phyloP scores from a whole-genome alignment of 2,888 invertebrate genomes.

The Ptilodon capucinus region DNA sequence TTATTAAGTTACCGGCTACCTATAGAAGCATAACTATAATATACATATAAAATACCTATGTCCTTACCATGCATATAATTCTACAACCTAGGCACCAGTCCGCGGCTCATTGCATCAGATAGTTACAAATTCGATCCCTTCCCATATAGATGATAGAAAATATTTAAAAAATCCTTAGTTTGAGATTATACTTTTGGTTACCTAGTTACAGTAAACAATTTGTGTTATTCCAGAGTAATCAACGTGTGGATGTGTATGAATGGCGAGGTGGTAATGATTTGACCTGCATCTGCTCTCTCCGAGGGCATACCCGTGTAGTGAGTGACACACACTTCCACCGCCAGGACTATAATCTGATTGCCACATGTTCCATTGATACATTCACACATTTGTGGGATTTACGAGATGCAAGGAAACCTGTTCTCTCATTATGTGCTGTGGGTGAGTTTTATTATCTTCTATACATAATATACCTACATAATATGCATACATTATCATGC shows the following conservation, averaged over 20 bases:
- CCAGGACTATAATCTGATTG: slow-evolving; percentile 77
- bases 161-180: not conserved
- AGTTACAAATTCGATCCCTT: no score
- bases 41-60: no score
- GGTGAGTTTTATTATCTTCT: slow-evolving; percentile 79
- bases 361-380: slow-evolving; percentile 96
- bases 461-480: no score
- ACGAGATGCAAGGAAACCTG: slow-evolving; percentile 91
- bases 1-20: no score
- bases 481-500: no score
- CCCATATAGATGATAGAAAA: slow-evolving; percentile 12
- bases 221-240: slow-evolving; percentile 87
- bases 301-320: slow-evolving; percentile 92
- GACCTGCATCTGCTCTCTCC: slow-evolving; percentile 87
- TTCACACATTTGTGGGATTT: slow-evolving; percentile 97
- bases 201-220: not conserved
- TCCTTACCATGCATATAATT: no score
- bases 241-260: slow-evolving; percentile 92
- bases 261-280: slow-evolving; percentile 88
- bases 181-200: not conserved
- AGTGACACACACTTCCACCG: slow-evolving; percentile 96
- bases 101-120: no score
- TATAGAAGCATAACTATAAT: no score
- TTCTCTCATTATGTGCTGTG: slow-evolving; percentile 92
- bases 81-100: no score